Conservation (phyloP, 1,140 invertebrate genomes). For the Hylyphantes graminicola region DNA sequence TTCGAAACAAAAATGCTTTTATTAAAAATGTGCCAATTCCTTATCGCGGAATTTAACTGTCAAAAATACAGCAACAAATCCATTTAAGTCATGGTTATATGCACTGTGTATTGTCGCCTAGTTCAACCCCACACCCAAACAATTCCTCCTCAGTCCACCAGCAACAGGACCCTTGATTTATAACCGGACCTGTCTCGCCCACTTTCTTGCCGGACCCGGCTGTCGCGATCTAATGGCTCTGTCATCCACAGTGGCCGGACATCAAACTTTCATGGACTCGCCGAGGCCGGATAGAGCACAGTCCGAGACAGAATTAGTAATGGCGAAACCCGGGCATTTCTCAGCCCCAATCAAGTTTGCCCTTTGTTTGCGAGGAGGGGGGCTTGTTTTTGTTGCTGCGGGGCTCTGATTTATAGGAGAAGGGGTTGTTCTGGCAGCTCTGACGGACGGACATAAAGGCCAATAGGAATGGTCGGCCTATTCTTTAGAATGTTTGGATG, state of each 20-base stretch:
- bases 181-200: constrained; percentile 32
- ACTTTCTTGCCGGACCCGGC: constrained; percentile 34
- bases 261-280: constrained; percentile 56
- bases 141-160: too few species aligned
- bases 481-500: too few species aligned
- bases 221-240: constrained; percentile 57
- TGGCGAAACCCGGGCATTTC: constrained; percentile 24
- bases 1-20: too few species aligned
- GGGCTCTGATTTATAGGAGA: constrained; percentile 41
- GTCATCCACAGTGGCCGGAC: constrained; percentile 50
- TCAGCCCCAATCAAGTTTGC: constrained; percentile 27
- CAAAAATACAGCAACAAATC: too few species aligned
- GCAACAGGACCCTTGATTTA: too few species aligned
- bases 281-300: background rate
- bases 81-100: too few species aligned
- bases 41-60: too few species aligned
- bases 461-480: too few species aligned
- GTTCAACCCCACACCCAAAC: too few species aligned
- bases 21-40: too few species aligned
- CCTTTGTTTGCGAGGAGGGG: constrained; percentile 37
- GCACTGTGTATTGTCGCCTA: too few species aligned
- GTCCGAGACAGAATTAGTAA: constrained; percentile 47
- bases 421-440: constrained; percentile 40
- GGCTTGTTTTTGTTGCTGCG: constrained; percentile 7
- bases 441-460: constrained; percentile 4